A percentile compares a stretch with the other conserved stretches of the same genome.
These are phyloP conservation scores for Scopus umbretta DNA, from an alignment of 2,113 vertebrate genomes.

Conservation along the genomic window DNA sequence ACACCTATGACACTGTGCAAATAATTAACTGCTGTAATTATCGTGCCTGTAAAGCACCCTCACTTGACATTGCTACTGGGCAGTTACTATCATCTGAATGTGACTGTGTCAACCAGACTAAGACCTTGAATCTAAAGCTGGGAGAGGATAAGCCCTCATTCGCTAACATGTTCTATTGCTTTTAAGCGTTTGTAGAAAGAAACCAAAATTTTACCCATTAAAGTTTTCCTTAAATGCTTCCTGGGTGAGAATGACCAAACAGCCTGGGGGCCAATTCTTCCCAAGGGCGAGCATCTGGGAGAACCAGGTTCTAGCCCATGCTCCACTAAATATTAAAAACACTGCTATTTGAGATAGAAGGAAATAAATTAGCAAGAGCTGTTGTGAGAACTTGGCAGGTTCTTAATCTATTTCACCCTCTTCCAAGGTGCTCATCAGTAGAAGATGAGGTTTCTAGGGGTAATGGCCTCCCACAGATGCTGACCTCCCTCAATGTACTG, in stretches of 20 bases:
- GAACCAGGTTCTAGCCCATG: neutral
- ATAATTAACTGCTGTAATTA: slow-evolving; percentile 48
- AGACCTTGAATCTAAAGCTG: neutral
- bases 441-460: neutral
- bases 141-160: neutral
- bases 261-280: neutral
- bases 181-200: neutral
- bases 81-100: neutral
- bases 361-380: neutral
- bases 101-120: neutral
- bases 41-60: neutral
- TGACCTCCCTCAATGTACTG: neutral
- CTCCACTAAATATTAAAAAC: neutral
- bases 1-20: slow-evolving; percentile 12
- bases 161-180: neutral
- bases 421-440: neutral
- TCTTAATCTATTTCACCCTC: neutral
- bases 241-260: neutral
- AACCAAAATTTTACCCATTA: neutral
- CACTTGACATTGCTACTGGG: slow-evolving; percentile 16
- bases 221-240: neutral
- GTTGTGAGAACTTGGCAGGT: neutral
- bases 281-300: neutral
- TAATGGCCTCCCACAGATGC: neutral
- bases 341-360: neutral